Conservation (phyloP, 2,888 invertebrate species). For the Cacoxenus indagator region DNA sequence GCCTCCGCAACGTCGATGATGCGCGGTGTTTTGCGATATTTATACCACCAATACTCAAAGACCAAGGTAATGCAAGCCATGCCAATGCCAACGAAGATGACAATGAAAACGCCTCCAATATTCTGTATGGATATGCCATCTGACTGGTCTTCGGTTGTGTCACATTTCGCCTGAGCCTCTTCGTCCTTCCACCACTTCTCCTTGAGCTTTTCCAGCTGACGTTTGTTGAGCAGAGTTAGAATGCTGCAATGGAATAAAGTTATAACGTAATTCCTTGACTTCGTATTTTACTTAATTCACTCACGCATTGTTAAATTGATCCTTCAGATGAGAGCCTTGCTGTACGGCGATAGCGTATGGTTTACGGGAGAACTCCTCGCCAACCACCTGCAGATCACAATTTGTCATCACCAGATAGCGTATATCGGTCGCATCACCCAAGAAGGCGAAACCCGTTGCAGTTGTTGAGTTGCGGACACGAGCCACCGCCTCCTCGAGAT, state of each 20-base stretch:
- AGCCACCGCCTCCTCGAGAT: constrained; percentile 83
- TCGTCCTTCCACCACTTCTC: constrained; percentile 98
- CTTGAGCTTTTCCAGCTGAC: constrained; percentile 92
- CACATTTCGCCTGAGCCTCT: constrained; percentile 81
- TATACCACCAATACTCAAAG: constrained; percentile 96
- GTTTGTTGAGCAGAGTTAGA: constrained; percentile 90
- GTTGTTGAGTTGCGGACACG: constrained; percentile 79
- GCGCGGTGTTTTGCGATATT: constrained; percentile 77
- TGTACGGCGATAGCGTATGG: constrained; percentile 98
- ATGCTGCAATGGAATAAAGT: constrained; percentile 77
- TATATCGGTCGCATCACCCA: constrained; percentile 95
- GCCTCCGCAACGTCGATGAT: constrained; percentile 77
- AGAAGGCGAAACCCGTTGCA: constrained; percentile 90
- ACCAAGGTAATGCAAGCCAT: constrained; percentile 91
- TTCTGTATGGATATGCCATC: constrained; percentile 98
- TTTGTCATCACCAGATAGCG: constrained; percentile 72
- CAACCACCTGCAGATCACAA: constrained; percentile 88
- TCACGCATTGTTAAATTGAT: constrained; percentile 95
- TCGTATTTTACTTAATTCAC: constrained; percentile 67
- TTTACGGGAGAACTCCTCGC: constrained; percentile 96
- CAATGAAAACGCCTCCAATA: constrained; percentile 98
- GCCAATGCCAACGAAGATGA: constrained; percentile 95
- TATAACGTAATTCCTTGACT: no score
- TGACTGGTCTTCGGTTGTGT: constrained; percentile 91
- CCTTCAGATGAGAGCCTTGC: constrained; percentile 93